phyloP scores from a whole-genome alignment of 2,797 vertebrate genomes.

The Leuciscus waleckii region DNA sequence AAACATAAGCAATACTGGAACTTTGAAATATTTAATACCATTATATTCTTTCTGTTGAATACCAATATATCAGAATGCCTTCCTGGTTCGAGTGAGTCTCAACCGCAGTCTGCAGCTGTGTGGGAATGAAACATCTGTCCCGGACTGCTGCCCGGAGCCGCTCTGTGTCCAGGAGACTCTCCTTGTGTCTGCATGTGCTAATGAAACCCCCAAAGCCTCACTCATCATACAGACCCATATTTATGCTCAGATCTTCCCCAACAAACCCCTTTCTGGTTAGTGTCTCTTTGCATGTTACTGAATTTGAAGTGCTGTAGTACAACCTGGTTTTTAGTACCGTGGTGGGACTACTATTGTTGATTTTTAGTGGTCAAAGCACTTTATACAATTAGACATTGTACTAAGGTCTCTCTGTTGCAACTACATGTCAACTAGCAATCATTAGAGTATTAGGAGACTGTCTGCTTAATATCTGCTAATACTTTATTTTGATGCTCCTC shows the following conservation, averaged over 20 bases:
- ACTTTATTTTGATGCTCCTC: not conserved
- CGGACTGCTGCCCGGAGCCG: conserved; percentile 75
- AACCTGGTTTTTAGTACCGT: not conserved
- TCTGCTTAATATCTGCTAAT: not conserved
- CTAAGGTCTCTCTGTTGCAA: not conserved
- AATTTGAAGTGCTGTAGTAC: not conserved
- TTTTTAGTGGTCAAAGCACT: not conserved
- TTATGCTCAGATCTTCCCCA: conserved; percentile 76
- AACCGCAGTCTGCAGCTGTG: conserved; percentile 77
- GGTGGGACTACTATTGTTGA: not conserved
- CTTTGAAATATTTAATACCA: not conserved
- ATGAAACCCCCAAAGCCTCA: conserved; percentile 68
- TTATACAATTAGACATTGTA: not conserved
- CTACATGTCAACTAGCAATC: not conserved
- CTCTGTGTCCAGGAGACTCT: conserved; percentile 85
- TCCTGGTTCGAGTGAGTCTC: conserved; percentile 77
- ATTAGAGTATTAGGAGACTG: not conserved
- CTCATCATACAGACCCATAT: conserved; percentile 89
- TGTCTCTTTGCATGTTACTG: not conserved
- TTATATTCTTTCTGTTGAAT: not conserved
- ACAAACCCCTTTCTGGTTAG: conserved; percentile 78
- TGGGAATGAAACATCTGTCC: conserved; percentile 61
- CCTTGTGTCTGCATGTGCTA: conserved; percentile 83
- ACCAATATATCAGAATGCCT: not conserved
- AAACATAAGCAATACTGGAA: not conserved